Base-by-base conservation (phyloP, 2,113 vertebrate genomes). In the Xiphorhynchus elegans region DNA sequence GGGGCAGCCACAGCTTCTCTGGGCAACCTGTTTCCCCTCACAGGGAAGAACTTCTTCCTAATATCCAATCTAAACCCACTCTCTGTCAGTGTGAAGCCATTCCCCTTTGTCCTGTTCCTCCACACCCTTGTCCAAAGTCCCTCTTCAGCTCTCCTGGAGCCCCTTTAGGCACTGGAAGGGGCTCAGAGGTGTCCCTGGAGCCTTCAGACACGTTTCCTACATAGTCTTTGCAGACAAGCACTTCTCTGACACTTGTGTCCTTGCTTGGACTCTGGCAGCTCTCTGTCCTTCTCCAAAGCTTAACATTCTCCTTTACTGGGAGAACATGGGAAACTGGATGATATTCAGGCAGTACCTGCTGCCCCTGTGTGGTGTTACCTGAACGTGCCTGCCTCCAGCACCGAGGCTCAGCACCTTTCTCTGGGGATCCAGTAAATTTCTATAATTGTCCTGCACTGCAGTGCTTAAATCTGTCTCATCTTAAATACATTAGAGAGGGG, bases 1-100 rank as follows among this genome's bases (percentile, higher is more conserved):
- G 69, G 28, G 10, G 16, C 19, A 60, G 0, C 62, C 55, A 35
- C 39, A 55, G 2, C 24, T 60, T 0, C 69, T 42, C 39, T 76
- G 63, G 40, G 29, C 20, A 60, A 0, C 9, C n/a, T 75, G 19
- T 9, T 33, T 39, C 87, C 3, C 37, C 53, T 68, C 53, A 68
- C 9, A 49, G 25, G 0, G 0, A 13, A 16, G 13, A 35, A 76
- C 55, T 55, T 35, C 20, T 26, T 42, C 40, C 17, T 21, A 6
- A 23, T 18, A 23, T 55, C 29, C 0, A 4, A 53, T 25, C 55
- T 25, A 35, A 68, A 60, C 28, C 46, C 9, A 1, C 9, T 68
- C 28, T 40, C 20, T 55, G 25, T 55, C n/a, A 42, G 8, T 69
- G 14, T 55, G 70, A 40, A 47, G 3, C 56, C n/a, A 21, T 47